Percentiles rank a stretch among this genome's conserved stretches.
phyloP scores from a whole-genome alignment of 2,113 vertebrate genomes.

The Sebastes fasciatus region DNA sequence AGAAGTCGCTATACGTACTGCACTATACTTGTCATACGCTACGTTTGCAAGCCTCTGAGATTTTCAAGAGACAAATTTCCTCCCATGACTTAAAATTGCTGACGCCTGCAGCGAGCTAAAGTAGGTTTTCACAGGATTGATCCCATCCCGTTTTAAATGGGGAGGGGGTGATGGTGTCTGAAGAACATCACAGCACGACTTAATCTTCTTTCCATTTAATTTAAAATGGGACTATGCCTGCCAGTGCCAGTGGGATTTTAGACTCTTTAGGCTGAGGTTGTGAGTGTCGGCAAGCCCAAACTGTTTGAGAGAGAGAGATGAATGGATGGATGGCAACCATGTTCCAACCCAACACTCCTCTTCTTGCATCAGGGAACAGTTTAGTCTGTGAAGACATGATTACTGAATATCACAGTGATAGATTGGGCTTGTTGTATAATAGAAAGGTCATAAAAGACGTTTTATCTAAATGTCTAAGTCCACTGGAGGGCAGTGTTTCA shows the following conservation, averaged over 20 bases:
- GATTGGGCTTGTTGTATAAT: not conserved
- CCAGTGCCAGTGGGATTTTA: not conserved
- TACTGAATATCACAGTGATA: not conserved
- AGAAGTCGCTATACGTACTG: not conserved
- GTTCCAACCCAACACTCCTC: not conserved
- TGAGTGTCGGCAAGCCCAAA: not conserved
- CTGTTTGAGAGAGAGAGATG: not conserved
- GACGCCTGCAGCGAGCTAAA: slow-evolving; percentile 9
- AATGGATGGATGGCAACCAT: not conserved
- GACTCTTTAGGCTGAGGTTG: not conserved
- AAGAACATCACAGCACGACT: slow-evolving; percentile 18
- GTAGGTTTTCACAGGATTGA: not conserved
- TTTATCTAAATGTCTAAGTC: not conserved
- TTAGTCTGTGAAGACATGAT: not conserved
- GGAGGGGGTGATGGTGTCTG: not conserved
- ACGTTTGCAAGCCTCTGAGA: not conserved
- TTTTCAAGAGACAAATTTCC: not conserved
- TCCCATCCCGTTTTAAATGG: slow-evolving; percentile 1
- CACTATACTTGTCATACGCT: not conserved
- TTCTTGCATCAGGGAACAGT: not conserved
- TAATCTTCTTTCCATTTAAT: slow-evolving; percentile 32
- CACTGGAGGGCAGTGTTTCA: slow-evolving; percentile 73
- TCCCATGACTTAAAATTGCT: not conserved
- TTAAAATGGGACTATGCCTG: not conserved
- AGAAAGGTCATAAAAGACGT: slow-evolving; percentile 1